These are phyloP conservation scores for Pogonomyrmex californicus DNA, from an alignment of 1,140 invertebrate species.

Conservation along the genomic window DNA sequence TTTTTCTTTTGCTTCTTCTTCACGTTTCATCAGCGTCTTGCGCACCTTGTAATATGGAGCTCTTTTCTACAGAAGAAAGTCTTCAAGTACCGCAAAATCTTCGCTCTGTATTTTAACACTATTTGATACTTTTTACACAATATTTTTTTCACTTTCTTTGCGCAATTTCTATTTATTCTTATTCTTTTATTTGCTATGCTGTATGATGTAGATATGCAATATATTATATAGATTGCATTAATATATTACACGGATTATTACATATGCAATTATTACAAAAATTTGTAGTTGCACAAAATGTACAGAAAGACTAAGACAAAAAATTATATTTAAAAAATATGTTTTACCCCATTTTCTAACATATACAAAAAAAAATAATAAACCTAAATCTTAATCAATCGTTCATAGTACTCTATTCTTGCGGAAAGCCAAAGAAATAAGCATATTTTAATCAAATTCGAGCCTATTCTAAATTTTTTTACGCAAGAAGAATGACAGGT, in stretches of 20 bases:
- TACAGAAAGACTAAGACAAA: not conserved
- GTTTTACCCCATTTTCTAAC: not conserved
- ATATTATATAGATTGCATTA: conserved; percentile 17
- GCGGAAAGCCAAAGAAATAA: not conserved
- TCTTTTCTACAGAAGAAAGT: not conserved
- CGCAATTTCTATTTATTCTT: conserved; percentile 47
- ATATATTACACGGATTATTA: not conserved
- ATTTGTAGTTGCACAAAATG: conserved; percentile 6
- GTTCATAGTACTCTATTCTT: not conserved
- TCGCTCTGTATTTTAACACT: not conserved
- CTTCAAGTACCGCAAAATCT: not conserved
- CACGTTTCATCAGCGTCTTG: not conserved
- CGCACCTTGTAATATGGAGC: not conserved
- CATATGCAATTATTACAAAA: not conserved
- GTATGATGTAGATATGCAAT: not conserved
- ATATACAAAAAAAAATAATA: not conserved
- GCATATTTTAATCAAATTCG: not conserved
- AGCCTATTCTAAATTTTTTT: not conserved
- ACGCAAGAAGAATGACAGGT: not conserved
- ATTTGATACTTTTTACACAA: not conserved
- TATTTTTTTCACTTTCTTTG: not conserved
- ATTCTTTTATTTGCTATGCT: conserved; percentile 41
- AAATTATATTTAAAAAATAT: not conserved
- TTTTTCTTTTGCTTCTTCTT: not conserved
- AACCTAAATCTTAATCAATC: conserved; percentile 20